Base-by-base conservation (phyloP, 2,888 invertebrate species). In the Clistopyga incitator region DNA sequence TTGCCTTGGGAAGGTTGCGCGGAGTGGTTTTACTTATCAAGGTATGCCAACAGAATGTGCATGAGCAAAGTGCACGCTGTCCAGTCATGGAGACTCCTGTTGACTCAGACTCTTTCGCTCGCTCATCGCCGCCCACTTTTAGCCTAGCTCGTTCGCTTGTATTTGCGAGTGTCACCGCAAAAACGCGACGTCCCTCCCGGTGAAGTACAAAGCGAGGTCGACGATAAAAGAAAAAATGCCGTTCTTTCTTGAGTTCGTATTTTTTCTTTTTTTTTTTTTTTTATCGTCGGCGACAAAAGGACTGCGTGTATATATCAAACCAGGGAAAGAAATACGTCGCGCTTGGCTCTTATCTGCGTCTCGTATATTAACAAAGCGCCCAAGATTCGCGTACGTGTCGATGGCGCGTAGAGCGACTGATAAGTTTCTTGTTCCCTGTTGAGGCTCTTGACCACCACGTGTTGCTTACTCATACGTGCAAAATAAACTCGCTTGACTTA, bases 71-170 rank as follows among this genome's bases (percentile, higher is more conserved):
- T 68, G 50, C 25, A 52, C 10, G n/a, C 10, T 50, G 25, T 52
- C 42, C 20, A 59, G 45, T 76, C 56, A 76, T 47, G 45, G 23
- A 29, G 34, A 61, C 59, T 34, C 23, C 38, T 52, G 56, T 20
- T 67, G 67, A 67, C 54, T 64, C 70, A 38, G 61, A 61, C 45
- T 34, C 56, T 77, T 59, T 68, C 47, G 47, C 38, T 38, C 56
- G 68, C 34, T 50, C 68, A 11, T 50, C 34, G 38, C 11, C 15
- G 50, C 50, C 29, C 56, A 65, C 76, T 76, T 68, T 56, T 29
- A 25, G 71, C 56, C 56, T 59, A 42, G 23, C 56, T 23, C 64
- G 38, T 38, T 38, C 38, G 54, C 38, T 71, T 71, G 42, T 54
- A 18, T 38, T 54, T 42, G 15, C 45, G 42, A 25, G 6, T 42